These are phyloP conservation scores for Piliocolobus tephrosceles DNA, from an alignment of 2,113 vertebrate species.

Conservation along the genomic window DNA sequence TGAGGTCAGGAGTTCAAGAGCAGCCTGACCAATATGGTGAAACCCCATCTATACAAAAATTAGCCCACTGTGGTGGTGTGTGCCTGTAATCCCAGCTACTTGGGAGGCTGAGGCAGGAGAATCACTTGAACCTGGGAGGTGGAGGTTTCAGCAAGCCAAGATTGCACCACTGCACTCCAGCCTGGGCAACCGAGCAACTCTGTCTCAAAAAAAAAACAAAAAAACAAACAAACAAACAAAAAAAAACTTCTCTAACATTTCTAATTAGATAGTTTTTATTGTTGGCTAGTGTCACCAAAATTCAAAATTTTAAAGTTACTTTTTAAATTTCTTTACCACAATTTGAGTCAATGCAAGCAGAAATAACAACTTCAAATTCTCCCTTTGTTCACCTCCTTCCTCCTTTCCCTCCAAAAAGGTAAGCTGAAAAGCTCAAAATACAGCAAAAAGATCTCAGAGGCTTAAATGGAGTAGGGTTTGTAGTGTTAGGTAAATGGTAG, in stretches of 20 bases:
- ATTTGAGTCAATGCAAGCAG: neutral
- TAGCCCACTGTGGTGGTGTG: no score
- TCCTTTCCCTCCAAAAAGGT: neutral
- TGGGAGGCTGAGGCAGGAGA: no score
- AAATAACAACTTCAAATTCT: conserved; percentile 20
- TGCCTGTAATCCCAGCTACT: no score
- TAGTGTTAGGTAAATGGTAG: neutral
- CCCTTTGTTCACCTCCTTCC: neutral
- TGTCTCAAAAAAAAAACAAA: no score
- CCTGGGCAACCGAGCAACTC: no score
- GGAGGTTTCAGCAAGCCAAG: no score
- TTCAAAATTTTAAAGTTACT: neutral
- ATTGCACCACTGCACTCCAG: no score
- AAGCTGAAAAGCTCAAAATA: neutral
- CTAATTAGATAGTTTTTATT: neutral
- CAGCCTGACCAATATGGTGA: no score
- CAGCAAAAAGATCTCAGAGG: neutral
- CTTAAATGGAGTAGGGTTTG: neutral
- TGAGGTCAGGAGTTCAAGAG: no score
- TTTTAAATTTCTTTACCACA: neutral
- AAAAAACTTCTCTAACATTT: neutral
- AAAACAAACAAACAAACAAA: no score
- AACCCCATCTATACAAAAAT: no score
- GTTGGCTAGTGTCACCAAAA: neutral
- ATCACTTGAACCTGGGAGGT: no score